Conservation (phyloP, 2,113 vertebrate species). For the crab-eating macaque (Macaca fascicularis) region DNA sequence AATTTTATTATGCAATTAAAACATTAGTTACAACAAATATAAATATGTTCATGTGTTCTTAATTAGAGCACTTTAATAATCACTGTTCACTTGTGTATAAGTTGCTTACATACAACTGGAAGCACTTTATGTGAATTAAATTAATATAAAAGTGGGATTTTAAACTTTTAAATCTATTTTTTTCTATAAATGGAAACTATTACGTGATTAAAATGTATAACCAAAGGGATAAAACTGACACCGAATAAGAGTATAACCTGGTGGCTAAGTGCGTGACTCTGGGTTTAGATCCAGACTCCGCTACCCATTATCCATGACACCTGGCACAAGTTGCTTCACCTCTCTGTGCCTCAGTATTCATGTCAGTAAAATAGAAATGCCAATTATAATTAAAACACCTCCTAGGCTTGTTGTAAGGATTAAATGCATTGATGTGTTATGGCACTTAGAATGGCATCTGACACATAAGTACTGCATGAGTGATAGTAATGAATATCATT, state of each 20-base stretch:
- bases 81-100: constrained; percentile 66
- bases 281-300: not conserved
- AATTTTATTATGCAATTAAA: constrained; percentile 73
- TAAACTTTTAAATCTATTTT: constrained; percentile 23
- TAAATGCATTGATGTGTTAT: not conserved
- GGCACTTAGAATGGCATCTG: constrained; percentile 25
- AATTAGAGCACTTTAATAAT: constrained; percentile 71
- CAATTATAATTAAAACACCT: not conserved
- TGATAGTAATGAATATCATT: constrained; percentile 47
- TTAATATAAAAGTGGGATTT: constrained; percentile 45
- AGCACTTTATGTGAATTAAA: constrained; percentile 45
- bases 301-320: not conserved
- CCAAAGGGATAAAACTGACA: not conserved
- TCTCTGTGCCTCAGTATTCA: not conserved
- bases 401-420: not conserved
- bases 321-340: not conserved
- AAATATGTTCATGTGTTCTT: constrained; percentile 65
- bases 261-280: not conserved
- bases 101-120: constrained; percentile 50
- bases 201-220: not conserved
- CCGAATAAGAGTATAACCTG: not conserved
- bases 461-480: not conserved
- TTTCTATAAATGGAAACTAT: constrained; percentile 3
- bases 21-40: constrained; percentile 67
- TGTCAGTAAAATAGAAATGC: not conserved